phyloP scores from a whole-genome alignment of 2,888 invertebrate species.

The Corbicula japonica region DNA sequence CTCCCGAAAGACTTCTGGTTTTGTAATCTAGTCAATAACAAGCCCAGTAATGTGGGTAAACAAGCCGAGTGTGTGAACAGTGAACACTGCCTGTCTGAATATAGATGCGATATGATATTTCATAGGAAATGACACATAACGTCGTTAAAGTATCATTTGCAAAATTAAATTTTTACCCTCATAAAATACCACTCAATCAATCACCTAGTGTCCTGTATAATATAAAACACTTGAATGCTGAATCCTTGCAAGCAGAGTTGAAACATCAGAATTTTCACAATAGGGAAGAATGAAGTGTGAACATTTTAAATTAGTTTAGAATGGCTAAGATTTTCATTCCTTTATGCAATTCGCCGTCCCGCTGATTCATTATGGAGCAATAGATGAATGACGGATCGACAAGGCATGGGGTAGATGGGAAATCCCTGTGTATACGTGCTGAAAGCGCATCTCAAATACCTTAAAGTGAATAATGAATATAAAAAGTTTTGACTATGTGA shows the following conservation, averaged over 20 bases:
- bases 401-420: slow-evolving; percentile 54
- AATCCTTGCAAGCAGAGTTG: slow-evolving; percentile 4
- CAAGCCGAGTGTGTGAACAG: slow-evolving; percentile 40
- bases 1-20: slow-evolving; percentile 30
- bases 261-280: slow-evolving; percentile 35
- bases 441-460: slow-evolving; percentile 12
- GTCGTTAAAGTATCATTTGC: slow-evolving; percentile 60
- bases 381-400: slow-evolving; percentile 58
- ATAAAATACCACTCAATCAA: slow-evolving; percentile 61
- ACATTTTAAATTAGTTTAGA: slow-evolving; percentile 64
- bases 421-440: not conserved
- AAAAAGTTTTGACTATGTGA: slow-evolving; percentile 49
- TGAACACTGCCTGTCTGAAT: slow-evolving; percentile 28
- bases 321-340: slow-evolving; percentile 48
- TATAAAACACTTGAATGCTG: slow-evolving; percentile 19
- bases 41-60: slow-evolving; percentile 30
- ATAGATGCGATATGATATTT: slow-evolving; percentile 47
- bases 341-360: slow-evolving; percentile 15
- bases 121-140: slow-evolving; percentile 50
- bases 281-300: slow-evolving; percentile 48
- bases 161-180: slow-evolving; percentile 56
- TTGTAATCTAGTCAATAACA: slow-evolving; percentile 25
- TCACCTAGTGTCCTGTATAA: slow-evolving; percentile 24
- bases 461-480: slow-evolving; percentile 49
- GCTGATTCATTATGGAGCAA: slow-evolving; percentile 32